Conservation (phyloP, 2,888 invertebrate species). For the Rhopalosiphum nymphaeae region DNA sequence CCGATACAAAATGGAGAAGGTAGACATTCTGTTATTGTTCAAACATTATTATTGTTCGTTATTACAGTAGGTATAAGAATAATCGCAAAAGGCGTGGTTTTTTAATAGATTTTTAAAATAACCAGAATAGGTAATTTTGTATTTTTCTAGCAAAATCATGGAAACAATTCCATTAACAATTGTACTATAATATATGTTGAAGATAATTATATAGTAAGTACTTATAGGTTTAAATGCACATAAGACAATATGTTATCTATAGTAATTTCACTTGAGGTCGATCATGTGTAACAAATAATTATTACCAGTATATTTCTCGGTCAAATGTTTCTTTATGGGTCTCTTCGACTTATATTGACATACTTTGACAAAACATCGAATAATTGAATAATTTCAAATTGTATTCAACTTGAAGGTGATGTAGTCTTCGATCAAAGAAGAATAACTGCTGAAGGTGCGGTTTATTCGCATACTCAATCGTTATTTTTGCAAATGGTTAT, state of each 20-base stretch:
- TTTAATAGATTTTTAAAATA: not conserved
- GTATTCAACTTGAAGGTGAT: slow-evolving; percentile 16
- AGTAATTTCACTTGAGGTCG: not conserved
- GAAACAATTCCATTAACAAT: not conserved
- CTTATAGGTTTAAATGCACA: not conserved
- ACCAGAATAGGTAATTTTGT: not conserved
- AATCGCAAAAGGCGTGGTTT: not conserved
- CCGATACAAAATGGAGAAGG: not conserved
- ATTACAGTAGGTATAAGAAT: not conserved
- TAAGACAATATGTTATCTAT: not conserved
- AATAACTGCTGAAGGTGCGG: slow-evolving; percentile 6
- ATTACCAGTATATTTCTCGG: slow-evolving; percentile 20
- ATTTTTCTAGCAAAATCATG: not conserved
- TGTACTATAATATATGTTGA: not conserved
- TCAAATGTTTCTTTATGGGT: not conserved
- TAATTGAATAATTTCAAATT: not conserved
- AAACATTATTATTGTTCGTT: not conserved
- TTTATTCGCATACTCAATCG: not conserved
- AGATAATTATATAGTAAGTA: not conserved
- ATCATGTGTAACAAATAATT: not conserved
- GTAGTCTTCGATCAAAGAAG: slow-evolving; percentile 15
- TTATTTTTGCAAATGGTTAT: not conserved
- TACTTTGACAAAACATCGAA: slow-evolving; percentile 11
- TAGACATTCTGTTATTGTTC: not conserved
- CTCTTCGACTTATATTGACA: slow-evolving; percentile 7